These are phyloP conservation scores for Oedothorax gibbosus DNA, from an alignment of 1,140 invertebrate genomes.

Conservation along the genomic window DNA sequence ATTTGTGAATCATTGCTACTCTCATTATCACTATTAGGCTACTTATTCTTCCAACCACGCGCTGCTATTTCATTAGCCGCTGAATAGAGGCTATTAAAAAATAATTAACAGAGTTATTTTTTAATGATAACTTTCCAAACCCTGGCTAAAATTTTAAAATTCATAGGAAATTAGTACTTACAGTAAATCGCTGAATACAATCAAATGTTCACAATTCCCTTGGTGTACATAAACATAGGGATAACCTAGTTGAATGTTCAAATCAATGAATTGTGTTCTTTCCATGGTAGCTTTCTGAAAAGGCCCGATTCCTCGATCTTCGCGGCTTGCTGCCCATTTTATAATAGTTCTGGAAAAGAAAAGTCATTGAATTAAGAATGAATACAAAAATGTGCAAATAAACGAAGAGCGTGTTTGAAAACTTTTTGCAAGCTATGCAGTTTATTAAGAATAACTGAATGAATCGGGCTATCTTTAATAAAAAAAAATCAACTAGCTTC, in stretches of 20 bases:
- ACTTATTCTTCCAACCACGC: too few species aligned
- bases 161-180: constrained; percentile 50
- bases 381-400: too few species aligned
- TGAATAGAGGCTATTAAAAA: too few species aligned
- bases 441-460: too few species aligned
- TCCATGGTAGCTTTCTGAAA: constrained; percentile 76
- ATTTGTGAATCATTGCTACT: too few species aligned
- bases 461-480: too few species aligned
- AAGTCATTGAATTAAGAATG: background rate
- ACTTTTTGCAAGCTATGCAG: too few species aligned
- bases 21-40: too few species aligned
- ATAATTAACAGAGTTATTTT: too few species aligned
- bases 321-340: constrained; percentile 73
- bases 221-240: constrained; percentile 88
- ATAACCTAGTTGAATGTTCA: constrained; percentile 77
- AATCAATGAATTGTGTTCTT: constrained; percentile 74
- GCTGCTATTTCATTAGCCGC: too few species aligned
- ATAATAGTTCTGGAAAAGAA: constrained; percentile 69
- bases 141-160: background rate
- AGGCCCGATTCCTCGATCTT: constrained; percentile 70
- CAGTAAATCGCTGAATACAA: constrained; percentile 81
- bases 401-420: background rate
- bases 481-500: too few species aligned
- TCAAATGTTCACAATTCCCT: constrained; percentile 89
- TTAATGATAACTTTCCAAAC: too few species aligned